Evolutionary conservation across 2,888 invertebrate species (phyloP), one percentile per base, ranked within the genome.

Genomic region (Villa cingulata): DNA sequence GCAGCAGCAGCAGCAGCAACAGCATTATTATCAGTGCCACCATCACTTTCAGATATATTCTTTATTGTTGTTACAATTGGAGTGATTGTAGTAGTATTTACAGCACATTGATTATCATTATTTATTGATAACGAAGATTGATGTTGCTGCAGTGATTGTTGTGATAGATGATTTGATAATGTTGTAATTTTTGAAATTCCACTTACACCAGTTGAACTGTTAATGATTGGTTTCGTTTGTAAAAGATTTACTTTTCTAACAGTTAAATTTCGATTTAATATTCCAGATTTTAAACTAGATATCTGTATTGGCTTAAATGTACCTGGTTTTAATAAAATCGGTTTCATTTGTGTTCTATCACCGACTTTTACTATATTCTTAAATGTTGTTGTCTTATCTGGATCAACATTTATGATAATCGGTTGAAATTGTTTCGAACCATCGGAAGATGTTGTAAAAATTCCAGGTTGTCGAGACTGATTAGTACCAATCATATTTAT

Each of bases 261-360:
- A 15, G 63, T 62, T 20, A 64, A 45, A 54, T 59, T 63, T 9
- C 62, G 59, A 56, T 62, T 62, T 12, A 63, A 41, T 23, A 62
- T 51, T 12, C 51, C 52, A 7, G 53, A 44, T 37, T 53, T 54
- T 23, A 53, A 32, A 16, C 46, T 39, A 37, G 59, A 57, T 7
- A 56, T 46, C 1, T 59, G 57, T 17, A 61, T 51, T 43, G 58
- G 59, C 38, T 61, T 61, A 1, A 62, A 48, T 7, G 56, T 56
- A 9, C 59, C 58, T 2, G 59, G 54, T 41, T 62, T 62, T 3
- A 62, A 53, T 10, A 62, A 55, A 43, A 63, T 61, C 43, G 50
- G 51, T 38, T 52, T 53, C 10, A 53, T 51, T 41, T 51, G 53
- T 12, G 48, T 16, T 10, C 41, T n/a, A 23, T 40, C 43, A 32